A percentile compares a stretch with the other conserved stretches of the same genome.
Conservation (phyloP, 2,113 vertebrate genomes). For the Pteruthius melanotis region DNA sequence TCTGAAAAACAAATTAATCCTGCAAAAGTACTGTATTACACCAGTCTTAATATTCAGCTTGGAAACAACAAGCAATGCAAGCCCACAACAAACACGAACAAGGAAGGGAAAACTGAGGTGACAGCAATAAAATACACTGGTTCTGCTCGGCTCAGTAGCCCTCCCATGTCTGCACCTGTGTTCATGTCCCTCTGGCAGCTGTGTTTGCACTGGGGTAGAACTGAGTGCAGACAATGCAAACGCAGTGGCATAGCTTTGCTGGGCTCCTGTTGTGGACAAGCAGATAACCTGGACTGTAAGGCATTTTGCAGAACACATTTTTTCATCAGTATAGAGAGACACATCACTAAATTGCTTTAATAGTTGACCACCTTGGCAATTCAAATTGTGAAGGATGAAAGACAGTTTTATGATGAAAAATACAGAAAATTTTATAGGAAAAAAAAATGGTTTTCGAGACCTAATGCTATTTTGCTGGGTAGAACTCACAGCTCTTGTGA, state of each 20-base stretch:
- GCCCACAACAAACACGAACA: neutral
- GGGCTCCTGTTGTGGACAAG: neutral
- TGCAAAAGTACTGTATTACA: neutral
- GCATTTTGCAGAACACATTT: neutral
- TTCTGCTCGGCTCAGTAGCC: accelerated
- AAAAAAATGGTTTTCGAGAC: neutral
- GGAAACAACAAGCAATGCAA: neutral
- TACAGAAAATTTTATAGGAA: neutral
- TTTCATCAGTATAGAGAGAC: neutral
- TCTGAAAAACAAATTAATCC: neutral
- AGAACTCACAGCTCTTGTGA: neutral
- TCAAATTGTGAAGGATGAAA: neutral
- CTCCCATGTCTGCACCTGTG: neutral
- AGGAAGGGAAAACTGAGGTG: neutral
- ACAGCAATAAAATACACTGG: neutral
- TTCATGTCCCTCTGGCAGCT: neutral
- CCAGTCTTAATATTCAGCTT: neutral
- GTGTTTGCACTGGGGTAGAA: neutral
- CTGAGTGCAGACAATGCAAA: neutral
- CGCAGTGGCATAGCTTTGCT: accelerated
- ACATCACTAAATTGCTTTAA: neutral
- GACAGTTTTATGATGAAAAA: neutral
- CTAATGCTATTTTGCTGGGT: neutral
- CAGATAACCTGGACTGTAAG: neutral
- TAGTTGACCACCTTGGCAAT: neutral